Percentiles rank a stretch among this genome's conserved stretches.
Conservation (phyloP, 2,888 invertebrate species). For the Tinea semifulvella region DNA sequence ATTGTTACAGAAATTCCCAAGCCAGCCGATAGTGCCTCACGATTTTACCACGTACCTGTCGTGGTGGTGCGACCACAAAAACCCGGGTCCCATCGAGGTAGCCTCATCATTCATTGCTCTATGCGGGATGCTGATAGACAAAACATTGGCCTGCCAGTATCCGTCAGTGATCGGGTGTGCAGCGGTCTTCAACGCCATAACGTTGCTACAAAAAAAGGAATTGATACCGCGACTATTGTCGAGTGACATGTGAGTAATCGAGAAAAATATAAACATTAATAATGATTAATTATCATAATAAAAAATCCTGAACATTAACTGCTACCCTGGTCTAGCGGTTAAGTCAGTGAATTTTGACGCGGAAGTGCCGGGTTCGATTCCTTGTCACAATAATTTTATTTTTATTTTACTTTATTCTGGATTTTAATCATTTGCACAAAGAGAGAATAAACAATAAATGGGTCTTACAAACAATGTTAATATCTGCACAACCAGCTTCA, state of each 20-base stretch:
- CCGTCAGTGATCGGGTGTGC: conserved; percentile 45
- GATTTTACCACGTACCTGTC: conserved; percentile 43
- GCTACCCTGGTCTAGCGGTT: no score
- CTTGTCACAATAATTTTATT: not conserved
- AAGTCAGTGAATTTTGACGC: no score
- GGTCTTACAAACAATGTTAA: no score
- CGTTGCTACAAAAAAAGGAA: conserved; percentile 30
- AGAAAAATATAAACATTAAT: no score
- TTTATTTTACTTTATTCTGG: no score
- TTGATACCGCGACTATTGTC: conserved; percentile 15
- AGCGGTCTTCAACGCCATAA: conserved; percentile 36
- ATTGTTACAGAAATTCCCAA: conserved; percentile 35
- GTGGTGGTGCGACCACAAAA: conserved; percentile 35
- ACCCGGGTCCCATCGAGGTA: conserved; percentile 34
- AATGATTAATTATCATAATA: no score
- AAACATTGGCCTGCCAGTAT: conserved; percentile 29
- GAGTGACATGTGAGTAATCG: conserved; percentile 32
- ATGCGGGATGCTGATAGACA: conserved; percentile 38
- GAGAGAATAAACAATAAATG: no score
- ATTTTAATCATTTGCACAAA: no score
- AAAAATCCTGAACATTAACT: no score
- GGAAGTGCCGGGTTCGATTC: no score
- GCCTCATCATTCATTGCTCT: conserved; percentile 45
- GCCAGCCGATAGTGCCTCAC: conserved; percentile 39
- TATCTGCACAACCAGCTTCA: no score